phyloP scores from a whole-genome alignment of 2,113 vertebrate genomes.

The Carassius gibelio region DNA sequence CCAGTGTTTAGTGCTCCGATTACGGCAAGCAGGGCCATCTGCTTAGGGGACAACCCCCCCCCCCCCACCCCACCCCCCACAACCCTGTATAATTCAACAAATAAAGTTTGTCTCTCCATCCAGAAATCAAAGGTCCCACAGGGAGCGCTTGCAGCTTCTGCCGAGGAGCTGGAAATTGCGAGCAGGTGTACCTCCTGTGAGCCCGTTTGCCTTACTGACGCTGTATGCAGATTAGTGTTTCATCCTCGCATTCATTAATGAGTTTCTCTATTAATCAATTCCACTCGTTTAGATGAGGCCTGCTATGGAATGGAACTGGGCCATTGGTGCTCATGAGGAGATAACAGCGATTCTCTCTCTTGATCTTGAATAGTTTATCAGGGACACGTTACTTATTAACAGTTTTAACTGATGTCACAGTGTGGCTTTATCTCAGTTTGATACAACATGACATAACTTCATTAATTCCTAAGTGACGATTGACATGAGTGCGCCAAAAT shows the following conservation, averaged over 20 bases:
- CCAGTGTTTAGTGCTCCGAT: slow-evolving; percentile 73
- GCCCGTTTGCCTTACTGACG: slow-evolving; percentile 59
- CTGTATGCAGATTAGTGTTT: slow-evolving; percentile 43
- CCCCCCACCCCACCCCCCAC: too few species aligned
- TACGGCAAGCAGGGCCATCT: slow-evolving; percentile 74
- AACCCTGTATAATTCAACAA: slow-evolving; percentile 70
- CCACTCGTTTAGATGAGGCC: slow-evolving; percentile 57
- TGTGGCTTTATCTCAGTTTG: not conserved
- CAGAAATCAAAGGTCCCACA: slow-evolving; percentile 60
- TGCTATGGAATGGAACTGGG: slow-evolving; percentile 62
- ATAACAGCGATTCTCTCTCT: slow-evolving; percentile 36
- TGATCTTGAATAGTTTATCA: not conserved
- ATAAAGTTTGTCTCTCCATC: slow-evolving; percentile 69
- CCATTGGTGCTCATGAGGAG: slow-evolving; percentile 64
- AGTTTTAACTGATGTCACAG: not conserved
- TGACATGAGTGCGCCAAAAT: not conserved
- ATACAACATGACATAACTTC: not conserved
- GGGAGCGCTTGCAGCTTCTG: slow-evolving; percentile 47
- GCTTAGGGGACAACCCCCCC: slow-evolving; percentile 68
- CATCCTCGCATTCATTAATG: slow-evolving; percentile 62
- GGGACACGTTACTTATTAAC: not conserved
- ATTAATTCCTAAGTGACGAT: not conserved
- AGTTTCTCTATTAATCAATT: slow-evolving; percentile 67
- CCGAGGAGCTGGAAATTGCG: slow-evolving; percentile 52
- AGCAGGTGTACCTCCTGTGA: slow-evolving; percentile 63